Base-by-base conservation (phyloP, 1,140 invertebrate genomes). In the Drosophila paulistorum region DNA sequence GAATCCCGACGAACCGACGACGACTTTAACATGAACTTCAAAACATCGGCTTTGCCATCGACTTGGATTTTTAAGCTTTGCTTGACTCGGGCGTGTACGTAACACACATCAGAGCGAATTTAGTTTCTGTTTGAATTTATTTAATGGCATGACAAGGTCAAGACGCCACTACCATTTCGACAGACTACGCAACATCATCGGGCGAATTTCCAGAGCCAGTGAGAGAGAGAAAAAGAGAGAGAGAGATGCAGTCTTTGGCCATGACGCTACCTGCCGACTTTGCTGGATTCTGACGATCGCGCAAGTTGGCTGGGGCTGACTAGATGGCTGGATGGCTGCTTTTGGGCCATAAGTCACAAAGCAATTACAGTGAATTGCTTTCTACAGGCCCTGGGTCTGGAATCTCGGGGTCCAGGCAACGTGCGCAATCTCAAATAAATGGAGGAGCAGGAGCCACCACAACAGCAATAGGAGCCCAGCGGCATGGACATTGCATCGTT, bases 321-420 rank as follows among this genome's bases (percentile, higher is more conserved):
- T 39, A 11, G 11, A 39, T 51, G 45, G 6, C 7, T 51, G 42
- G 17, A 4, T 51, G 45, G 45, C 17, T 51, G 45, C 17, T 51
- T 51, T 68, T 84, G 85, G 87, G 89, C 74, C 87, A 90, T 90
- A 90, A 90, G 87, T 90, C 89, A 90, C 87, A 90, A 90, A 90
- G 87, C 87, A 90, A 90, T 90, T 90, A 89, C 84, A 84, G 77
- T 89, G 85, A 89, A 84, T 89, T 84, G 83, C 84, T 89, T 87
- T 87, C 81, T 71, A 89, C 84, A 77, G 74, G 65, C 66, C 58
- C 17, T 33, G 58, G 30, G 61, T 57, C 26, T n/a, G 20, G 11
- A 42, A 37, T 39, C 42, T n/a, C 35, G 17, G 63, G 68, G 54
- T 41, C 51, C 37, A 17, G 26, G 26, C 10, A 30, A 30, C 35